phyloP scores from a whole-genome alignment of 2,113 vertebrate species.

The Pan paniscus region DNA sequence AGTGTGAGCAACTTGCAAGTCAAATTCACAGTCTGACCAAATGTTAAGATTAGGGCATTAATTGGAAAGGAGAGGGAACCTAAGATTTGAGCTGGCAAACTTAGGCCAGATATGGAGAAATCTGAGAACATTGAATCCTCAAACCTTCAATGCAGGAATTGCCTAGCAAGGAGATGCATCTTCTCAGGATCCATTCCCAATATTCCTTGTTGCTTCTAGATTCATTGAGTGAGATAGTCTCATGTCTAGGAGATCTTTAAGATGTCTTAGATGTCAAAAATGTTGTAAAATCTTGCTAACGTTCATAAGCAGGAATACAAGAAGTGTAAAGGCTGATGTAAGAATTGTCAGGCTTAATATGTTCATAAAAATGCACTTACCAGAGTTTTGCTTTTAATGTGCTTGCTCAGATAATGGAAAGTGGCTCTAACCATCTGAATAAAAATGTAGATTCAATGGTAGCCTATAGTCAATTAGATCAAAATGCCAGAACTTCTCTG shows the following conservation, averaged over 20 bases:
- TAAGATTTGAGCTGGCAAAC: background rate
- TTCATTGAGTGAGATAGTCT: background rate
- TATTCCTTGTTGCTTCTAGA: background rate
- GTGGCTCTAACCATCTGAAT: background rate
- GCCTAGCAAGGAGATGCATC: background rate
- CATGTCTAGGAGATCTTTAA: background rate
- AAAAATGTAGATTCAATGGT: background rate
- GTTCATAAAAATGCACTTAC: background rate
- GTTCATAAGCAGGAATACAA: background rate
- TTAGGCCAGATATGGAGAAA: background rate
- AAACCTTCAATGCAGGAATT: background rate
- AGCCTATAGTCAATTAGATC: background rate
- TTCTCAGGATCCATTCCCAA: background rate
- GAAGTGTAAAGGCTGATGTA: background rate
- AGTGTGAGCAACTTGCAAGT: background rate
- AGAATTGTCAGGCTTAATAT: background rate
- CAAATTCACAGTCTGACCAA: background rate
- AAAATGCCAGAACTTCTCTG: background rate
- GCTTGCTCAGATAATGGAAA: background rate
- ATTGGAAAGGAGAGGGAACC: background rate
- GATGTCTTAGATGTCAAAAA: background rate
- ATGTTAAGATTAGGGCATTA: background rate
- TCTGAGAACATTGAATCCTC: background rate
- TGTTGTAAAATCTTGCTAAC: background rate
- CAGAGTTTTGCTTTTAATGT: background rate